Evolutionary conservation across 2,797 vertebrate species (phyloP).

Genomic region (Podargus strigoides): DNA sequence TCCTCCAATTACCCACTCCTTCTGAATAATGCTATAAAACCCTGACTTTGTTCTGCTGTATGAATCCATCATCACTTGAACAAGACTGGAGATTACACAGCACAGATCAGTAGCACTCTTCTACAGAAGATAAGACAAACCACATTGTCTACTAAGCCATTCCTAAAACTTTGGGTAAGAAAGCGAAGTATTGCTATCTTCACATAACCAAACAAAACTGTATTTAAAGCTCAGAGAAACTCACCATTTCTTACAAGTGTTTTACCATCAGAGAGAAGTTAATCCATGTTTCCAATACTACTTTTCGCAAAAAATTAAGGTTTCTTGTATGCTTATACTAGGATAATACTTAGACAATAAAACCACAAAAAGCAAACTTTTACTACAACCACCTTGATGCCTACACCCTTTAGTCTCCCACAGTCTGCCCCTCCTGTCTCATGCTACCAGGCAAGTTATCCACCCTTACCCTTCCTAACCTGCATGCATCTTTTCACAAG

Average conservation of each 20-base stretch:
- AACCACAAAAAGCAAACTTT: not conserved
- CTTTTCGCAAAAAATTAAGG: not conserved
- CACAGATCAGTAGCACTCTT: constrained; percentile 81
- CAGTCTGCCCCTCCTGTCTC: not conserved
- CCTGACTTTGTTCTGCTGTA: constrained; percentile 81
- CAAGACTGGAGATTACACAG: constrained; percentile 84
- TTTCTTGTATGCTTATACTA: accelerated
- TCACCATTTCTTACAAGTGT: not conserved
- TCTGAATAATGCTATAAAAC: constrained; percentile 88
- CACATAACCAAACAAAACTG: not conserved
- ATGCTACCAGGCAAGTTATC: not conserved
- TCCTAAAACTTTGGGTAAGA: not conserved
- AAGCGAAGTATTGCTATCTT: not conserved
- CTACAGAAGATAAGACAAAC: constrained; percentile 43
- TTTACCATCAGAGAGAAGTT: not conserved
- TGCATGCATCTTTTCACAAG: not conserved
- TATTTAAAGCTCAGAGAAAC: not conserved
- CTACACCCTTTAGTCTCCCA: not conserved
- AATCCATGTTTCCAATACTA: not conserved
- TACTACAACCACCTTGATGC: not conserved
- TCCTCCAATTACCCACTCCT: constrained; percentile 86
- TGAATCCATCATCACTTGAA: constrained; percentile 89
- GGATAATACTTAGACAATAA: not conserved
- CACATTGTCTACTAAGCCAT: not conserved
- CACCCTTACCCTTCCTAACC: not conserved